Evolutionary conservation across 2,113 vertebrate species (phyloP).

Genomic region (Salvelinus sp.): DNA sequence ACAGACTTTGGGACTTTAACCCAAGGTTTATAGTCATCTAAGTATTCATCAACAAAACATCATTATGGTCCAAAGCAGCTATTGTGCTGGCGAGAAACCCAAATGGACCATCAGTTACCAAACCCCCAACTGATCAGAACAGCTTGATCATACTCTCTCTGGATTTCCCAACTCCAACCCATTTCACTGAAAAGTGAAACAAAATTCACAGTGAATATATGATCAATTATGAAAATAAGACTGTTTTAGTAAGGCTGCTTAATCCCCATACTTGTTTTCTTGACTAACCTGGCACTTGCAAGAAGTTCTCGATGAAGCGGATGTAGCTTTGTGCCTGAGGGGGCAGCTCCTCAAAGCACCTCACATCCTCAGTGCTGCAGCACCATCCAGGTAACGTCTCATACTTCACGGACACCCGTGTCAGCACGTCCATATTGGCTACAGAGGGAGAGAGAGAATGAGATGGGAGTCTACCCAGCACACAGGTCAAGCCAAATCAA

Average conservation of each 20-base stretch:
- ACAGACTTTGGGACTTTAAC: slow-evolving; percentile 36
- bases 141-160: slow-evolving; percentile 79
- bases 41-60: slow-evolving; percentile 33
- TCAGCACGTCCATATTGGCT: slow-evolving; percentile 81
- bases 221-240: background rate
- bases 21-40: slow-evolving; percentile 15
- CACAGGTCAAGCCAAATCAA: background rate
- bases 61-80: slow-evolving; percentile 20
- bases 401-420: slow-evolving; percentile 73
- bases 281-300: slow-evolving; percentile 76
- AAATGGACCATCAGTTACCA: background rate
- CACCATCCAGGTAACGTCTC: slow-evolving; percentile 75
- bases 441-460: background rate
- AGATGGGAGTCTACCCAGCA: too few species aligned
- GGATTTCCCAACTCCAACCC: slow-evolving; percentile 80
- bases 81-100: slow-evolving; percentile 9
- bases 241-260: background rate
- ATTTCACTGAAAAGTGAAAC: slow-evolving; percentile 74
- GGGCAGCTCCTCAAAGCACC: slow-evolving; percentile 72
- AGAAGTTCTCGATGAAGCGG: slow-evolving; percentile 75
- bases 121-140: slow-evolving; percentile 53
- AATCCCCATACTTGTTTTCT: background rate
- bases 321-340: slow-evolving; percentile 72
- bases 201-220: background rate
- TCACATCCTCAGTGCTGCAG: slow-evolving; percentile 71